Base-by-base conservation (phyloP, 2,888 invertebrate species). In the Machimus atricapillus region DNA sequence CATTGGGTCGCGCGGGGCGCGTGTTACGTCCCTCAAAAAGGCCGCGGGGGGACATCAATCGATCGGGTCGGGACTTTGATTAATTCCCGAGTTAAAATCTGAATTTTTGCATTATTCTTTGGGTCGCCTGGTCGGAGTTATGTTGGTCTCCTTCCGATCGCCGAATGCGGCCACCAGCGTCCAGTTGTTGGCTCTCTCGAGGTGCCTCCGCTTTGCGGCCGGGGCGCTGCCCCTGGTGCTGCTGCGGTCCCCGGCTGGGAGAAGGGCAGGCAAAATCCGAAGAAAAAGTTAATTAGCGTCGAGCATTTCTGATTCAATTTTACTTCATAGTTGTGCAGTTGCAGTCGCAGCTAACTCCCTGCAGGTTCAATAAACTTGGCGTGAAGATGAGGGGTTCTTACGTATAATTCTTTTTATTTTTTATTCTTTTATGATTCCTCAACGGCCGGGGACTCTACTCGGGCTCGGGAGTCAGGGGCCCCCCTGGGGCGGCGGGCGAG, bases 221-320 rank as follows among this genome's bases (percentile, higher is more conserved):
- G 16, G 43, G 16, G 1, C 7, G 8, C 58, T 34, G 7, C 0
- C 34, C 6, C 19, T 6, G 56, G n/a, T 23, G 23, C 58, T n/a
- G 58, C 19, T 19, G n/a, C n/a, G 66, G 9, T 27, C 3, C 23
- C 7, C 19, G 19, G 19, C 23, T 9, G 79, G 79, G 52, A 82
- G 58, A 58, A 37, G 58, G 37, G 58, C 82, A 82, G 58, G 82
- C 82, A 82, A 66, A 34, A 58, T 82, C 58, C 66, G 58, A 37
- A 66, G 82, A 82, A 82, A 82, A 82, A 82, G 58, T 82, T 82
- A 82, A 82, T 82, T 82, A 82, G 82, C 56, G 82, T 82, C 82
- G 82, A 66, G 37, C 58, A 82, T 82, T 82, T 82, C 82, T 82
- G 82, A 82, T 58, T 82, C 58, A 82, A 82, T 82, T 82, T 82